Conservation (phyloP, 2,113 vertebrate genomes). For the Aptenodytes forsteri region DNA sequence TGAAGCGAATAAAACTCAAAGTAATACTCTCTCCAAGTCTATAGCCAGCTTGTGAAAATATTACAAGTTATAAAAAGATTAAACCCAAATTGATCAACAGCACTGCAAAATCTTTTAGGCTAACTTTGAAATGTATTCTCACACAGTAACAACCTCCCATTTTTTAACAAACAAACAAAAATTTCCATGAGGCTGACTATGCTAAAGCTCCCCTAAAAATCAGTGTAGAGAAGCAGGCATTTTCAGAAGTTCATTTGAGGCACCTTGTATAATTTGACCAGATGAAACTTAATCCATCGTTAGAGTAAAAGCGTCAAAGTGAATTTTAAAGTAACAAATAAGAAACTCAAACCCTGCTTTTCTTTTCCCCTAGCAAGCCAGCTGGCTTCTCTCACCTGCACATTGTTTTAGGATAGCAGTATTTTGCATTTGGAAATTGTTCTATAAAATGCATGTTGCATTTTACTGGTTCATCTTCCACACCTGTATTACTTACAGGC, state of each 20-base stretch:
- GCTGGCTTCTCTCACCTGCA: not conserved
- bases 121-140: not conserved
- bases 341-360: not conserved
- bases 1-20: not conserved
- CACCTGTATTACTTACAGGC: fast-evolving
- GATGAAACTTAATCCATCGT: not conserved
- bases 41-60: not conserved
- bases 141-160: not conserved
- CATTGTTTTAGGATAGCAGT: not conserved
- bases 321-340: not conserved
- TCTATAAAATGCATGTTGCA: not conserved
- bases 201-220: not conserved
- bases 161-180: not conserved
- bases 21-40: not conserved
- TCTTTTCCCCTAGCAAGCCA: not conserved
- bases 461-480: not conserved
- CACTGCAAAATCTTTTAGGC: not conserved
- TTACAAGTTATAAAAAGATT: not conserved
- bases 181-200: not conserved
- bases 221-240: not conserved
- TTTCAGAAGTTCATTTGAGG: not conserved
- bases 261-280: not conserved
- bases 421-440: not conserved
- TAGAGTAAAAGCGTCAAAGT: not conserved
- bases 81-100: not conserved